A percentile compares a stretch with the other conserved stretches of the same genome.
These are phyloP conservation scores for Brenthis ino DNA, from an alignment of 2,888 invertebrate genomes.

Conservation along the genomic window DNA sequence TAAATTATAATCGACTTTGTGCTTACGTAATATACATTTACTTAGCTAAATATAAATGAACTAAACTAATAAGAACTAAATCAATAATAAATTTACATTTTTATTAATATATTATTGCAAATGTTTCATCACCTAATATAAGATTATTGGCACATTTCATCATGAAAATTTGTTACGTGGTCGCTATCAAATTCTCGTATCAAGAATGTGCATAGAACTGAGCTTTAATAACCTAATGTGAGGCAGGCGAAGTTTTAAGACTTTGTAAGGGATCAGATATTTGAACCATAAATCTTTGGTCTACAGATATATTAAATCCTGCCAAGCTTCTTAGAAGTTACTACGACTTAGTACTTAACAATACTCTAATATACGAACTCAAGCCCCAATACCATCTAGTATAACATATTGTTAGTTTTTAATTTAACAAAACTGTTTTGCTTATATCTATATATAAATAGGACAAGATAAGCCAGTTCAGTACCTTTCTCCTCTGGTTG, in stretches of 20 bases:
- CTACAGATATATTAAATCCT: conserved; percentile 34
- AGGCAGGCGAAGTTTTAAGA: conserved; percentile 37
- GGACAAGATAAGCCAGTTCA: no score
- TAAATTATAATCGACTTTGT: no score
- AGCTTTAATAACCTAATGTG: conserved; percentile 35
- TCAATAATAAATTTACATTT: no score
- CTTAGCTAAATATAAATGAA: no score
- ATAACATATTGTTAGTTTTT: background rate
- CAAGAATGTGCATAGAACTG: conserved; percentile 20
- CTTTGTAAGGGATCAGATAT: conserved; percentile 39
- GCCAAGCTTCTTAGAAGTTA: conserved; percentile 27
- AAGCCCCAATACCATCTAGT: background rate
- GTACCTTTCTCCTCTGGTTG: no score
- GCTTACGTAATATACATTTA: no score
- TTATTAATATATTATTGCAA: no score
- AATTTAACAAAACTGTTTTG: background rate
- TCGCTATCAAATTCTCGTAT: conserved; percentile 7
- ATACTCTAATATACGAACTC: conserved; percentile 5
- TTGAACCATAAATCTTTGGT: conserved; percentile 33
- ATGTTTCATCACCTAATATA: background rate
- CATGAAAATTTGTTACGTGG: conserved; percentile 2
- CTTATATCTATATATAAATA: no score
- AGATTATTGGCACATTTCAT: background rate
- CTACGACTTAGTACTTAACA: conserved; percentile 13
- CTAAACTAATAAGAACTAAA: no score